Evolutionary conservation across 2,113 vertebrate species (phyloP).

Genomic region (Lepisosteus oculatus): DNA sequence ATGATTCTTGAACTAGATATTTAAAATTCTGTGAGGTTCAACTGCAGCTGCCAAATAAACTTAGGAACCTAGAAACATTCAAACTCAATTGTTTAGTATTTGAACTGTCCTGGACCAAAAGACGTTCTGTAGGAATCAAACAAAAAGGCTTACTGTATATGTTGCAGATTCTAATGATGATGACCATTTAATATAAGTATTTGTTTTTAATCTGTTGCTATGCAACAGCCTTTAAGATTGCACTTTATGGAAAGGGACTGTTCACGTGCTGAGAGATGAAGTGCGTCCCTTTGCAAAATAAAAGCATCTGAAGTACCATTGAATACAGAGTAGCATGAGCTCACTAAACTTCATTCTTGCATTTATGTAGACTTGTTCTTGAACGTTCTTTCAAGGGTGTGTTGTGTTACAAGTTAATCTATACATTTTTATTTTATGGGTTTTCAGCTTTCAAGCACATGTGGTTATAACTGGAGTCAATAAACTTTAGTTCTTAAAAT

Average conservation of each 20-base stretch:
- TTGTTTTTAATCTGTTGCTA: constrained; percentile 49
- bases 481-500: constrained; percentile 72
- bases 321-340: not conserved
- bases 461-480: constrained; percentile 67
- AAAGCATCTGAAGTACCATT: not conserved
- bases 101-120: too few relatives aligned
- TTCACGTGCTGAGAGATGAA: constrained; percentile 59
- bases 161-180: too few relatives aligned
- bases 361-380: constrained; percentile 40
- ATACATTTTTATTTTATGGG: constrained; percentile 58
- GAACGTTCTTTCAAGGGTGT: constrained; percentile 57
- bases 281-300: constrained; percentile 45
- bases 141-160: too few relatives aligned
- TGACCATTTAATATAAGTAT: too few relatives aligned
- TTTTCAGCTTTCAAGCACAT: constrained; percentile 54
- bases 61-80: not conserved
- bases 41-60: constrained; percentile 20
- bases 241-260: constrained; percentile 53
- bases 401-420: constrained; percentile 55
- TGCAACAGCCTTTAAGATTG: constrained; percentile 66
- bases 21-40: constrained; percentile 68
- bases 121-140: too few relatives aligned
- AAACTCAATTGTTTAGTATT: too few relatives aligned
- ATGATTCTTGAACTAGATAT: constrained; percentile 56
- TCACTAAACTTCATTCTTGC: not conserved